A percentile compares a stretch with the other conserved stretches of the same genome.
Evolutionary conservation across 1,140 invertebrate species (phyloP).

Genomic region (Lepidurus apus): DNA sequence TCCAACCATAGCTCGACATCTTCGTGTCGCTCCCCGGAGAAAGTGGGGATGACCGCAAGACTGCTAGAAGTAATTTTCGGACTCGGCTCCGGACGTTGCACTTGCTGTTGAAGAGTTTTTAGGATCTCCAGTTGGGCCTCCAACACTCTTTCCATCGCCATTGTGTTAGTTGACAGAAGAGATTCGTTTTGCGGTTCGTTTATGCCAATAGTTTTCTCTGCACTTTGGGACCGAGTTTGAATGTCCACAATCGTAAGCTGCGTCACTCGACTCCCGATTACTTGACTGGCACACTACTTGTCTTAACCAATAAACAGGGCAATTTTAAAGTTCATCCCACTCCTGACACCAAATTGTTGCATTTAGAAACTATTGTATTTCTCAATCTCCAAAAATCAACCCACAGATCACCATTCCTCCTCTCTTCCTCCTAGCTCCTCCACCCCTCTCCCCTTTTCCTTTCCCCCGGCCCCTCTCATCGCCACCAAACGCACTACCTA

Average conservation of each 20-base stretch:
- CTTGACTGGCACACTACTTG: not conserved
- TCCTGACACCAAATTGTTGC: no score
- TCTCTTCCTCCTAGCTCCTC: no score
- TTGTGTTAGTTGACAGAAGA: not conserved
- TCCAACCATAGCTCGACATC: not conserved
- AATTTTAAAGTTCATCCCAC: no score
- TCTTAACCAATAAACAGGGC: no score
- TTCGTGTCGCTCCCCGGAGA: not conserved
- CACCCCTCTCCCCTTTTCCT: no score
- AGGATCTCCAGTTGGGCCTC: not conserved
- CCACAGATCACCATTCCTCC: no score
- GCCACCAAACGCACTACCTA: no score
- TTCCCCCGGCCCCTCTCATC: no score
- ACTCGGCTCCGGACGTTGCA: not conserved
- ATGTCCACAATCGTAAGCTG: not conserved
- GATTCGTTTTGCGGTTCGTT: not conserved
- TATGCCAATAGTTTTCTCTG: not conserved
- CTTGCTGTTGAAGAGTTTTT: not conserved
- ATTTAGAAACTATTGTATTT: no score
- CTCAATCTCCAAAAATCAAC: no score
- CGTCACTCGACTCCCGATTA: not conserved
- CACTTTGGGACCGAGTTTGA: not conserved
- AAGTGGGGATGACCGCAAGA: constrained; percentile 23
- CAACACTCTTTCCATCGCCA: not conserved
- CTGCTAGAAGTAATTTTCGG: not conserved